phyloP scores from a whole-genome alignment of 2,888 invertebrate species.

The Geotrupes spiniger region DNA sequence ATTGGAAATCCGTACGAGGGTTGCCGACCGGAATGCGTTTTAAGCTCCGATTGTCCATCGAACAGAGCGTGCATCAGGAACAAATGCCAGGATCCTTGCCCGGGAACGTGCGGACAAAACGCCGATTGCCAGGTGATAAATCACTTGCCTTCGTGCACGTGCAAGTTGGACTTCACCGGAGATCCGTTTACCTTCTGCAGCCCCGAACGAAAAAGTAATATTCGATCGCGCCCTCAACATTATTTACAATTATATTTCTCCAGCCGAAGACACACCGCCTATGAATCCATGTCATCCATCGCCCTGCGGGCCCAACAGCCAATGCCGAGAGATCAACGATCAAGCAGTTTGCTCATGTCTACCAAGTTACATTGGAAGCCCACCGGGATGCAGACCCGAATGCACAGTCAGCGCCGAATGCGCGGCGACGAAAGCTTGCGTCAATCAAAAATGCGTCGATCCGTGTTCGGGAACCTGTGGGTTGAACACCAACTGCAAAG shows the following conservation, averaged over 20 bases:
- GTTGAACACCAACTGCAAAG: slow-evolving; percentile 67
- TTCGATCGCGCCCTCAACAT: not conserved
- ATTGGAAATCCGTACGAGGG: slow-evolving; percentile 72
- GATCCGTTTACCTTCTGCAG: slow-evolving; percentile 59
- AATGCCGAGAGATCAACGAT: slow-evolving; percentile 67
- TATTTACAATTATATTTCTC: slow-evolving; percentile 26
- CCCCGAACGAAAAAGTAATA: slow-evolving; percentile 27
- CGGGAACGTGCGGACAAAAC: slow-evolving; percentile 54
- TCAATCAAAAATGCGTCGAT: slow-evolving; percentile 66
- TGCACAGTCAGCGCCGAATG: slow-evolving; percentile 73
- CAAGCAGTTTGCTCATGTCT: slow-evolving; percentile 72
- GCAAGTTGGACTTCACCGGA: slow-evolving; percentile 62
- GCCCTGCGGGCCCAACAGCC: slow-evolving; percentile 75
- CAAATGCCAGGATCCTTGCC: slow-evolving; percentile 56
- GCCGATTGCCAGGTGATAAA: slow-evolving; percentile 55
- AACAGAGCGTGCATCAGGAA: slow-evolving; percentile 54
- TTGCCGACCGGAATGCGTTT: slow-evolving; percentile 56
- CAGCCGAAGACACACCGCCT: slow-evolving; percentile 29
- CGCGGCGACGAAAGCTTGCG: slow-evolving; percentile 62
- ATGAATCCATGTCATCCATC: slow-evolving; percentile 63
- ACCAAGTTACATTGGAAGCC: slow-evolving; percentile 62
- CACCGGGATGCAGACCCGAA: slow-evolving; percentile 71
- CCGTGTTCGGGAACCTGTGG: slow-evolving; percentile 75
- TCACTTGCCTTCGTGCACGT: slow-evolving; percentile 64
- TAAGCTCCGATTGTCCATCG: slow-evolving; percentile 47